Conservation (phyloP, 1,140 invertebrate species). For the Cydia amplana region DNA sequence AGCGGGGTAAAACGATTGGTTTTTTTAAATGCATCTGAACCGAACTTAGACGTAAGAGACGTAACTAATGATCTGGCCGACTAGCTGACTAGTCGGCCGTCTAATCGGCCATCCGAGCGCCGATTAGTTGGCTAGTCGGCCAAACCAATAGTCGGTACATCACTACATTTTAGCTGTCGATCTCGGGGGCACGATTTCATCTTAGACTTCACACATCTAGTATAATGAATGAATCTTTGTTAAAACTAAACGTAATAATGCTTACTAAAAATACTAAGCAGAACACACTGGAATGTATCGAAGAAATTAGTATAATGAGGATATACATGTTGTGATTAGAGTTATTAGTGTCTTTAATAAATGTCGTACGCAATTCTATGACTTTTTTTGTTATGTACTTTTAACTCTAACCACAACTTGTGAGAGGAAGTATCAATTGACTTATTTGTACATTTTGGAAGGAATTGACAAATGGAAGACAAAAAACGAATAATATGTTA, state of each 20-base stretch:
- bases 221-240: neutral
- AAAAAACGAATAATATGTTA: slow-evolving; percentile 53
- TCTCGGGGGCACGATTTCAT: too few species aligned
- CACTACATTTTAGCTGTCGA: too few species aligned
- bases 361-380: too few species aligned
- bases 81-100: too few species aligned
- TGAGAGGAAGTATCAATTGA: slow-evolving; percentile 70
- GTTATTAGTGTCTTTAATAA: neutral
- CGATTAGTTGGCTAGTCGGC: too few species aligned
- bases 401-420: slow-evolving; percentile 2
- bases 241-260: slow-evolving; percentile 1
- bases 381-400: neutral
- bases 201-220: too few species aligned
- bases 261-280: slow-evolving; percentile 5
- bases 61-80: too few species aligned
- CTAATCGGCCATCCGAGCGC: too few species aligned
- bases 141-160: too few species aligned
- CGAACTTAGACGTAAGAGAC: too few species aligned
- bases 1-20: too few species aligned
- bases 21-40: too few species aligned
- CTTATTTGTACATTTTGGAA: slow-evolving; percentile 75
- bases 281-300: slow-evolving; percentile 24
- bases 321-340: neutral
- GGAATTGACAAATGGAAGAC: slow-evolving; percentile 77
- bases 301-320: slow-evolving; percentile 26